Conservation (phyloP, 2,888 invertebrate species). For the Eurois occulta region DNA sequence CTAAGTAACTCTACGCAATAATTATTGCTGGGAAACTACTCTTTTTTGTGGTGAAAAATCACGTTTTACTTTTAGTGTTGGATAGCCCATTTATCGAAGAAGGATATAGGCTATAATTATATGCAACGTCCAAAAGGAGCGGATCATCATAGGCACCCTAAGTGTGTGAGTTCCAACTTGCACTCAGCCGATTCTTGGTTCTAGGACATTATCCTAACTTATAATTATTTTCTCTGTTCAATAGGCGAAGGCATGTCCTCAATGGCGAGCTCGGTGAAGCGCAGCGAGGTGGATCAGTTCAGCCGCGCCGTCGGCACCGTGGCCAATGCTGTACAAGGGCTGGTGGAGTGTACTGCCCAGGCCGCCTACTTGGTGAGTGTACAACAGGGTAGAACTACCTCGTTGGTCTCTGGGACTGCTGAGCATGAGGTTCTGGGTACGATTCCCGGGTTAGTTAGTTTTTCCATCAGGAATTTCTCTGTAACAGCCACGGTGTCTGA, state of each 20-base stretch:
- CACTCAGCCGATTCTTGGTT: neutral
- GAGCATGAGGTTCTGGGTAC: no score
- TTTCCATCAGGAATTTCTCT: no score
- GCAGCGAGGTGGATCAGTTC: conserved; percentile 96
- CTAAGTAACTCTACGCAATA: neutral
- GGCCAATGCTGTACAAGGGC: conserved; percentile 96
- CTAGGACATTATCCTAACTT: neutral
- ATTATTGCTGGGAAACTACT: no score
- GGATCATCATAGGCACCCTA: no score
- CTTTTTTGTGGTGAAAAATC: neutral
- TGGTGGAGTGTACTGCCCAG: conserved; percentile 98
- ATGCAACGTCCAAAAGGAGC: no score
- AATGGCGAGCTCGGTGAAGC: conserved; percentile 97
- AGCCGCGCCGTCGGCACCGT: conserved; percentile 95
- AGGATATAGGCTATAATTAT: no score
- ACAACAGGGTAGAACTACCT: neutral
- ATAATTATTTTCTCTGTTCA: neutral
- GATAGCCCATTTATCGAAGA: no score
- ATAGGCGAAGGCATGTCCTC: conserved; percentile 97
- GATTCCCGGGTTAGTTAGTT: no score
- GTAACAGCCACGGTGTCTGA: neutral
- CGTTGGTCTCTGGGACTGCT: no score
- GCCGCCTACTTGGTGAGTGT: conserved; percentile 95
- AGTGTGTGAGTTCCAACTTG: neutral
- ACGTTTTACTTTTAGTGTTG: no score